Percentiles rank a stretch among this genome's conserved stretches.
These are phyloP conservation scores for Drosophila conformis DNA, from an alignment of 2,888 invertebrate species.

Conservation along the genomic window DNA sequence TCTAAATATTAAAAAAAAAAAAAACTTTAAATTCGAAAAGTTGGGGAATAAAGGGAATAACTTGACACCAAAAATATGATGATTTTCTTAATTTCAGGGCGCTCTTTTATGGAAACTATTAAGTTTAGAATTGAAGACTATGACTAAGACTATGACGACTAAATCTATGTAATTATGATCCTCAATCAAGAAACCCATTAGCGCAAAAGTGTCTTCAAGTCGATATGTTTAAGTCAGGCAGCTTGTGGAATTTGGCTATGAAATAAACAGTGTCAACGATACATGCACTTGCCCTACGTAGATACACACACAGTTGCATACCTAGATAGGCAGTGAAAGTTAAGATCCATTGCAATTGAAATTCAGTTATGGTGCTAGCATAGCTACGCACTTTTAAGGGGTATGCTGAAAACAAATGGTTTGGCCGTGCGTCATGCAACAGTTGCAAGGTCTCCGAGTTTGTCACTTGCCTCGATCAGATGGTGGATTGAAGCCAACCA, in stretches of 20 bases:
- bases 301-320: background rate
- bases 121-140: background rate
- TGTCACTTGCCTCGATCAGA: constrained; percentile 57
- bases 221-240: background rate
- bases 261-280: background rate
- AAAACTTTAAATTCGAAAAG: background rate
- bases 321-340: constrained; percentile 46
- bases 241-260: background rate
- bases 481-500: constrained; percentile 20
- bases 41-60: too few relatives aligned
- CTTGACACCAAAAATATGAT: background rate
- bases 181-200: background rate
- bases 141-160: too few relatives aligned
- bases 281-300: background rate
- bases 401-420: constrained; percentile 19
- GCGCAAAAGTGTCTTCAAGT: background rate
- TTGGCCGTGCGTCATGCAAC: constrained; percentile 31
- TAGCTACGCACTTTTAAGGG: constrained; percentile 6
- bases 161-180: background rate
- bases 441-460: constrained; percentile 15
- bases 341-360: constrained; percentile 44
- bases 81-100: background rate
- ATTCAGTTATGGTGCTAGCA: constrained; percentile 38
- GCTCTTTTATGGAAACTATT: background rate
- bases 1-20: background rate